Evolutionary conservation across 1,140 invertebrate genomes (phyloP), one percentile per base, ranked within the genome.

Genomic region (Eulimnadia texana): DNA sequence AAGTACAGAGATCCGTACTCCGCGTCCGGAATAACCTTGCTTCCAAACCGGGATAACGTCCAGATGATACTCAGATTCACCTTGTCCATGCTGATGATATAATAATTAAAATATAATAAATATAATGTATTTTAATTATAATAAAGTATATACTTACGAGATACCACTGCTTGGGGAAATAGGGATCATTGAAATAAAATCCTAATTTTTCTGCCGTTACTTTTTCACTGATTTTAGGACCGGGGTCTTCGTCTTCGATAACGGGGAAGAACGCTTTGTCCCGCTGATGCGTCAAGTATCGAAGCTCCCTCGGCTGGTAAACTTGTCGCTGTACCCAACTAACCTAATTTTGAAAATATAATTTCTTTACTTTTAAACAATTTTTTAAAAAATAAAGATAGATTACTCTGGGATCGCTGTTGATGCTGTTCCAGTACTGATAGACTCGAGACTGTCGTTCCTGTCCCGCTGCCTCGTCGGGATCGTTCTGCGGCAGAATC

Each of bases 141-240:
- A 28, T 3, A 23, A 3, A 33, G 19, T 28, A 1, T 42, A 20
- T 47, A 22, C 72, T 70, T 69, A 76, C 74, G 68, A 73, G 63
- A 62, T 76, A 76, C 75, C 74, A 76, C 66, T 74, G 71, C 54
- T 75, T 68, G 11, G 63, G 54, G 56, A 67, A 77, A 54, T 65
- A 67, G 19, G 72, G 72, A 67, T 76, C 74, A 62, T 69, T 70
- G 58, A 73, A 74, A 56, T 56, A 11, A 11, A 25, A 16, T 56
- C 27, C 24, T 2, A 56, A 24, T 56, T 29, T 25, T 24, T 56
- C 19, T 25, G 19, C 29, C 54, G 33, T 9, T 42, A 42, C 33
- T 42, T 16, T 42, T 42, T 16, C 16, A 6, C 33, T 42, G n/a
- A n/a, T 28, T 1, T 25, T 16, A 24, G 27, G 13, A 25, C 59